These are phyloP conservation scores for Microcebus ravelobensis DNA, from an alignment of 2,113 vertebrate species.

Conservation along the genomic window DNA sequence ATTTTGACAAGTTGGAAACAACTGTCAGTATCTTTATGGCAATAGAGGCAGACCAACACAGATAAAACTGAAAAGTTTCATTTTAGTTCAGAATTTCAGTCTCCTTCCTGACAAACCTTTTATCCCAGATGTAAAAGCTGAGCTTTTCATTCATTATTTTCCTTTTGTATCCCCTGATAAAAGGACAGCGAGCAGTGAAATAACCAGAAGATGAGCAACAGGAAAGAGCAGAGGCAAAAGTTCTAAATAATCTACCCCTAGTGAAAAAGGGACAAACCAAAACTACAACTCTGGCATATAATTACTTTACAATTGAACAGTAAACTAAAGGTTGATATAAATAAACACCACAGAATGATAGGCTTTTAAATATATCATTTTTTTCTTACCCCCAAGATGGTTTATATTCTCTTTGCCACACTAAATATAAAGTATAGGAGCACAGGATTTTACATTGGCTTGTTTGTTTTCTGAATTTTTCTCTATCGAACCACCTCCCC, in stretches of 20 bases:
- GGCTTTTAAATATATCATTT: not conserved
- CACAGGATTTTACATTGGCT: not conserved
- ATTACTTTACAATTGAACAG: not conserved
- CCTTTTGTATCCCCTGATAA: not conserved
- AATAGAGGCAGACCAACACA: not conserved
- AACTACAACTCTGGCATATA: not conserved
- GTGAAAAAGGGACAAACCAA: not conserved
- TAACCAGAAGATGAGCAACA: not conserved
- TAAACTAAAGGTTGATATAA: not conserved
- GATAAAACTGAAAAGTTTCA: slow-evolving; percentile 14
- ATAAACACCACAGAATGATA: not conserved
- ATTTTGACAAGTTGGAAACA: slow-evolving; percentile 31
- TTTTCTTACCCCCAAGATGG: not conserved
- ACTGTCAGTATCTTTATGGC: not conserved
- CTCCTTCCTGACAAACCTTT: not conserved
- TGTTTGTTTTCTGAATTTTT: not conserved
- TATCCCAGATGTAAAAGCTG: not conserved
- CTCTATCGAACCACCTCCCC: not conserved
- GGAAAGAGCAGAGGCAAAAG: not conserved
- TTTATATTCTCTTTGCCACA: not conserved
- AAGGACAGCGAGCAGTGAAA: not conserved
- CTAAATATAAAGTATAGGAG: not conserved
- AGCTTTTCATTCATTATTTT: not conserved
- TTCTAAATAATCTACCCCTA: not conserved
- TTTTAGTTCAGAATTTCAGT: not conserved